Conservation (phyloP, 2,888 invertebrate genomes). For the Zygogramma bicolorata region DNA sequence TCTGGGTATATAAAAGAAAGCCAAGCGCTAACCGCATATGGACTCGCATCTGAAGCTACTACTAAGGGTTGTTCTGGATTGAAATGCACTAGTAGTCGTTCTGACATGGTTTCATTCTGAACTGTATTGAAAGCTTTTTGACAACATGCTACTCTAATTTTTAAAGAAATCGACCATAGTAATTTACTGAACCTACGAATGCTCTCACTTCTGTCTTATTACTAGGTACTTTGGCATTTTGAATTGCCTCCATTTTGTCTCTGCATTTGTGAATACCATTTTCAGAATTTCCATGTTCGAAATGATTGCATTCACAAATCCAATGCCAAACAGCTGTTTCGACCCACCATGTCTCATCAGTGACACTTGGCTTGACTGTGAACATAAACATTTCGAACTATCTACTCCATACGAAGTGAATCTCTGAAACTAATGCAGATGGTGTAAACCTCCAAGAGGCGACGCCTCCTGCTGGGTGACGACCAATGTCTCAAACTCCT, state of each 20-base stretch:
- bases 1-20: constrained; percentile 34
- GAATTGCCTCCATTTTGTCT: constrained; percentile 24
- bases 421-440: no score
- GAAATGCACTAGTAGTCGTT: constrained; percentile 25
- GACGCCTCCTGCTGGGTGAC: no score
- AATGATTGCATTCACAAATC: constrained; percentile 53
- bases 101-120: constrained; percentile 10
- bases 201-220: neutral
- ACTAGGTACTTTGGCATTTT: constrained; percentile 24
- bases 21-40: constrained; percentile 32
- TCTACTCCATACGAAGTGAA: no score
- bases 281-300: constrained; percentile 48
- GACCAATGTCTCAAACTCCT: no score
- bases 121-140: constrained; percentile 23
- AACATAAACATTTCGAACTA: no score
- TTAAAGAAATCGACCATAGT: constrained; percentile 35
- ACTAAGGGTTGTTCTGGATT: constrained; percentile 25
- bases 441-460: no score
- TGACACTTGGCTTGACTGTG: no score
- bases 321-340: no score
- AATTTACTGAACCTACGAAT: constrained; percentile 33
- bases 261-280: constrained; percentile 33
- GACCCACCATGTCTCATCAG: no score
- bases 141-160: constrained; percentile 20
- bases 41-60: constrained; percentile 33